Evolutionary conservation across 2,888 invertebrate species (phyloP).

Genomic region (Lottia scabra): DNA sequence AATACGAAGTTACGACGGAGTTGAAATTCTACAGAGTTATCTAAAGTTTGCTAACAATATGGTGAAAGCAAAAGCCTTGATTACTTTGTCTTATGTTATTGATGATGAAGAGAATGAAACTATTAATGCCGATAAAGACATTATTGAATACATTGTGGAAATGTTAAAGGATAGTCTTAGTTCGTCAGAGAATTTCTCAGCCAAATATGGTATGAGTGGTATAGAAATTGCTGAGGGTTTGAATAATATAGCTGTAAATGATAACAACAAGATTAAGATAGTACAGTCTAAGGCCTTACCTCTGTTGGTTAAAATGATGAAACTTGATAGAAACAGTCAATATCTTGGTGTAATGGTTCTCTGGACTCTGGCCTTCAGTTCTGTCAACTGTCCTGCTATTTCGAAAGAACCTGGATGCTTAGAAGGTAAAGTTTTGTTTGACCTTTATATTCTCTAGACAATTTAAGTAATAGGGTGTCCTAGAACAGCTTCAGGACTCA

Average conservation of each 20-base stretch:
- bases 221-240: constrained; percentile 59
- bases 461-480: too few relatives aligned
- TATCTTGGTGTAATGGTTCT: constrained; percentile 53
- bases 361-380: constrained; percentile 63
- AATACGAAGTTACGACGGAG: constrained; percentile 42
- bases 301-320: constrained; percentile 40
- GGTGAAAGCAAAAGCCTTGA: constrained; percentile 58
- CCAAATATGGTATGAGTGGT: constrained; percentile 60
- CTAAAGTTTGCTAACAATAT: constrained; percentile 36
- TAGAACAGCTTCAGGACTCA: too few relatives aligned
- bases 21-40: constrained; percentile 40
- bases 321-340: constrained; percentile 41
- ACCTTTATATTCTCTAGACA: too few relatives aligned
- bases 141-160: constrained; percentile 55
- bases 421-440: constrained; percentile 42
- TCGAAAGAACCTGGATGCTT: constrained; percentile 47
- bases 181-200: constrained; percentile 55
- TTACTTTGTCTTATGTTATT: constrained; percentile 62
- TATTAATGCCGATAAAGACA: constrained; percentile 53
- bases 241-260: constrained; percentile 56
- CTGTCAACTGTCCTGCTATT: constrained; percentile 52
- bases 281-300: constrained; percentile 48
- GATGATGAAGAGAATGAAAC: constrained; percentile 59
- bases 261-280: constrained; percentile 60
- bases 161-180: constrained; percentile 57